Conservation (phyloP, 92 coral and sea anemone species). For the Epizoanthus fatuus region DNA sequence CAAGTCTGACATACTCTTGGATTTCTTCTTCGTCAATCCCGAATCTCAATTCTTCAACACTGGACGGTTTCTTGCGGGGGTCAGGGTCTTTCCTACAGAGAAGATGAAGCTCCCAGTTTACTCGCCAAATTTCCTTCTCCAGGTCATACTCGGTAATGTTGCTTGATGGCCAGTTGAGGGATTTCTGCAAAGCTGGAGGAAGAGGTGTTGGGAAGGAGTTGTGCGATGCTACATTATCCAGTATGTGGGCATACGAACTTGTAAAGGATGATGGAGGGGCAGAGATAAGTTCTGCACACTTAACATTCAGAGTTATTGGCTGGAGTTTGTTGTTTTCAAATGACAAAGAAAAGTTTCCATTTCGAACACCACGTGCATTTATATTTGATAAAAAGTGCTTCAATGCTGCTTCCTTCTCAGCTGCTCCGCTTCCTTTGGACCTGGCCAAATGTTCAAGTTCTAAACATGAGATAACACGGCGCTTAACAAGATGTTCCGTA, state of each 20-base stretch:
- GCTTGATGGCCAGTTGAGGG: slow-evolving; percentile 39
- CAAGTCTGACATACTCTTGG: slow-evolving; percentile 3
- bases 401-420: background rate
- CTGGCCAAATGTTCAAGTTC: too few relatives aligned
- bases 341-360: slow-evolving; percentile 17
- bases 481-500: too few relatives aligned
- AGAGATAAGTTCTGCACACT: slow-evolving; percentile 12
- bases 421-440: too few relatives aligned
- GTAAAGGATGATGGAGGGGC: too few relatives aligned
- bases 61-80: background rate
- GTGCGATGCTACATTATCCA: slow-evolving; percentile 13
- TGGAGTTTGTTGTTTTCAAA: slow-evolving; percentile 42
- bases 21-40: slow-evolving; percentile 26
- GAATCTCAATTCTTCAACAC: background rate
- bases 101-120: slow-evolving; percentile 29
- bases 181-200: slow-evolving; percentile 17
- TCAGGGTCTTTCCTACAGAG: slow-evolving; percentile 6
- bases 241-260: background rate
- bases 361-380: slow-evolving; percentile 34
- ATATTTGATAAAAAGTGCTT: slow-evolving; percentile 22
- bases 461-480: too few relatives aligned
- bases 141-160: slow-evolving; percentile 39
- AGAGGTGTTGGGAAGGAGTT: slow-evolving; percentile 2
- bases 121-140: slow-evolving; percentile 30
- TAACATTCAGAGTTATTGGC: slow-evolving; percentile 18